Percentiles rank a stretch among this genome's conserved stretches.
Evolutionary conservation across 64 coral and sea anemone genomes (phyloP).

Genomic region (Pachyseris speciosa): DNA sequence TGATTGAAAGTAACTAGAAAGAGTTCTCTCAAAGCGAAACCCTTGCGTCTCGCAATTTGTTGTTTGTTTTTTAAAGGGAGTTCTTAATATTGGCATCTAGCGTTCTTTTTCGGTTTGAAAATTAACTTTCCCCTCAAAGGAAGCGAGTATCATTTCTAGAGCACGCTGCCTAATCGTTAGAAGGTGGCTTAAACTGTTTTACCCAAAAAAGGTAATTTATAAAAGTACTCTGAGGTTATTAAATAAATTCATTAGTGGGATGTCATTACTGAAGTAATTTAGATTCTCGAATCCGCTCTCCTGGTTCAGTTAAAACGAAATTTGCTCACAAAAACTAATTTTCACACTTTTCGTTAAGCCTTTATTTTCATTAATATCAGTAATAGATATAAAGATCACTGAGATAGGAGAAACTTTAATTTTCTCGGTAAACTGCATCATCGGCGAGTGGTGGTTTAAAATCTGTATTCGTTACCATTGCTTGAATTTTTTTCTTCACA

Average conservation of each 20-base stretch:
- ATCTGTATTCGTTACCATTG: background rate
- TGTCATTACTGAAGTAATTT: constrained; percentile 30
- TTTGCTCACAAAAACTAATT: constrained; percentile 16
- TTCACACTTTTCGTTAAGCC: background rate
- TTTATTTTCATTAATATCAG: background rate
- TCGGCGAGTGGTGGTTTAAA: background rate
- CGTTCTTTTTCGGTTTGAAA: background rate
- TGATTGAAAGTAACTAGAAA: too few species aligned
- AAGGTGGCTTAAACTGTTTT: background rate
- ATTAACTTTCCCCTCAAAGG: background rate
- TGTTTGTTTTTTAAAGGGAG: background rate
- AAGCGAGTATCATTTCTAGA: background rate
- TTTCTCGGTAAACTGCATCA: background rate
- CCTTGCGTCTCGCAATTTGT: background rate
- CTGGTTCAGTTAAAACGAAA: background rate
- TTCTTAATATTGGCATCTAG: background rate
- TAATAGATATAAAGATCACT: background rate
- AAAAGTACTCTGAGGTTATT: background rate
- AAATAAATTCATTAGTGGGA: background rate
- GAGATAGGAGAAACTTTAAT: background rate
- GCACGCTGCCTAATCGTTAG: background rate
- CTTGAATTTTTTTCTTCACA: background rate
- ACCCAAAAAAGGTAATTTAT: background rate
- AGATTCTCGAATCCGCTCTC: background rate
- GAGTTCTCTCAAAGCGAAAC: too few species aligned